phyloP scores from a whole-genome alignment of 2,113 vertebrate genomes.

The Mormyrus lacerda region DNA sequence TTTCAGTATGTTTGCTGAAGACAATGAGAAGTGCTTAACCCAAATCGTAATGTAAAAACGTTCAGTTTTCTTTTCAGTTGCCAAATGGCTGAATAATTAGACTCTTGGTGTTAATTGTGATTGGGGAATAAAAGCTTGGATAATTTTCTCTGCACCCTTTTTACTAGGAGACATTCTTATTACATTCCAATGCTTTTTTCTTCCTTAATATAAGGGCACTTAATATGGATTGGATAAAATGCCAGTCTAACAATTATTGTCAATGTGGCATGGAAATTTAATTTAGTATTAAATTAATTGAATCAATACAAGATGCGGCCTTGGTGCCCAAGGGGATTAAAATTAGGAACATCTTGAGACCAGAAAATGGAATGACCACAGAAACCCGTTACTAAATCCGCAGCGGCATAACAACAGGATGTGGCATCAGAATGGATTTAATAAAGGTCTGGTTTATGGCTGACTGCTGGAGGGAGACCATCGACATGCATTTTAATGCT shows the following conservation, averaged over 20 bases:
- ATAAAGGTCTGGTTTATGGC: constrained; percentile 15
- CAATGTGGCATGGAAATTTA: constrained; percentile 1
- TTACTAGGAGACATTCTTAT: neutral
- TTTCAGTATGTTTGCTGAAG: neutral
- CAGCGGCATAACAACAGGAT: neutral
- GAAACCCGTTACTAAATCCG: neutral
- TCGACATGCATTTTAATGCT: constrained; percentile 1
- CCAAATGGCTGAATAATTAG: neutral
- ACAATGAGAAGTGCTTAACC: neutral
- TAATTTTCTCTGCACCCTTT: neutral
- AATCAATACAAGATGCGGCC: neutral
- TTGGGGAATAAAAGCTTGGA: neutral
- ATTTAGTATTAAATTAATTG: constrained; percentile 4
- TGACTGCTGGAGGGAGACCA: neutral
- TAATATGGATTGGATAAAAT: neutral
- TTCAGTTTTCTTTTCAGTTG: neutral
- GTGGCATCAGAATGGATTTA: neutral
- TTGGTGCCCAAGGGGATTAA: neutral
- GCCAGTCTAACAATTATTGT: neutral
- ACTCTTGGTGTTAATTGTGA: neutral
- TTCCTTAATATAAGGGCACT: neutral
- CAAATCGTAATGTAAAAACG: neutral
- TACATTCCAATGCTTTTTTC: neutral
- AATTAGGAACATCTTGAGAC: constrained; percentile 8
- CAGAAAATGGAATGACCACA: constrained; percentile 17